Percentiles rank a stretch among this genome's conserved stretches.
Conservation (phyloP, 2,113 vertebrate species). For the Sinocyclocheilus rhinocerous region DNA sequence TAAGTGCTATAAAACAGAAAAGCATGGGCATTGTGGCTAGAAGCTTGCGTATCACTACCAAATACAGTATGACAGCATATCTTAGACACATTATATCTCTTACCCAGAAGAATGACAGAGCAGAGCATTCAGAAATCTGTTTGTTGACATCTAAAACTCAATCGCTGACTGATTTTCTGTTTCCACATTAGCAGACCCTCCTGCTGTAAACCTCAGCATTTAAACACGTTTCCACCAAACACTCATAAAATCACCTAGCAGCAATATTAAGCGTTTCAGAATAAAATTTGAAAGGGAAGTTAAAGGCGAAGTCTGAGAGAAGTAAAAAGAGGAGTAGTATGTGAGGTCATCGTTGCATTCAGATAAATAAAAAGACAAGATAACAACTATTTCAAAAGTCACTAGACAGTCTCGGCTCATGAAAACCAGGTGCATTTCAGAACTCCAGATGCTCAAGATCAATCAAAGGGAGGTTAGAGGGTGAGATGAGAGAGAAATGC, state of each 20-base stretch:
- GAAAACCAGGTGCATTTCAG: neutral
- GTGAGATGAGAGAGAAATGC: slow-evolving; percentile 6
- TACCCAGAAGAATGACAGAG: slow-evolving; percentile 60
- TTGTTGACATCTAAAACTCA: slow-evolving; percentile 20
- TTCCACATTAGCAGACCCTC: slow-evolving; percentile 33
- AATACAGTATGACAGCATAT: slow-evolving; percentile 21
- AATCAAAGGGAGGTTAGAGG: neutral
- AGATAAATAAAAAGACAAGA: slow-evolving; percentile 10
- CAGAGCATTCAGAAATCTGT: slow-evolving; percentile 37
- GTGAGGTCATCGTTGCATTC: slow-evolving; percentile 44
- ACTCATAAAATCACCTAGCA: neutral
- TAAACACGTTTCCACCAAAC: neutral
- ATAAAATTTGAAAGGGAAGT: neutral
- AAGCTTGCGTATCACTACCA: slow-evolving; percentile 39
- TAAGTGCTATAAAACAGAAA: neutral
- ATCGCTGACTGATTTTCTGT: neutral
- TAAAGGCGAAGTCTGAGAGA: neutral
- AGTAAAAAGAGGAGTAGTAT: neutral
- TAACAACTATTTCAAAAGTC: neutral
- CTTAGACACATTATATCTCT: slow-evolving; percentile 24
- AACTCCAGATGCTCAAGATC: neutral
- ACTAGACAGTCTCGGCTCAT: neutral
- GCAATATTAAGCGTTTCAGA: neutral
- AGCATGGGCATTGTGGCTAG: slow-evolving; percentile 22
- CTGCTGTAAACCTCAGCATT: slow-evolving; percentile 5